phyloP scores from a whole-genome alignment of 2,113 vertebrate genomes.

The Oreochromis spilurus region DNA sequence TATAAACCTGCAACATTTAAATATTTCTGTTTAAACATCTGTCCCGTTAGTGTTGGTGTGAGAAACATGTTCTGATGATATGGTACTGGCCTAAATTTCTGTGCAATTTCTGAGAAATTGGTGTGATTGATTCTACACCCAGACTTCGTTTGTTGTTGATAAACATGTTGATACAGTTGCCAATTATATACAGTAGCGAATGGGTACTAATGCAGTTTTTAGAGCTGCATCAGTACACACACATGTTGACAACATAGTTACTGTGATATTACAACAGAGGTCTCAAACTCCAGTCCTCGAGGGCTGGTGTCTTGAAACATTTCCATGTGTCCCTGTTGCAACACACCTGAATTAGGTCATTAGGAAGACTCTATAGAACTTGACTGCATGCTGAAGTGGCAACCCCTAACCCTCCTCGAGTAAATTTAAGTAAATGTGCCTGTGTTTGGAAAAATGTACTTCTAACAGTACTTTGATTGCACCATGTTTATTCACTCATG shows the following conservation, averaged over 20 bases:
- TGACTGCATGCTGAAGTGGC: neutral
- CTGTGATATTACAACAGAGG: neutral
- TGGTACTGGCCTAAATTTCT: neutral
- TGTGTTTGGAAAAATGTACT: neutral
- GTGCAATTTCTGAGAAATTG: neutral
- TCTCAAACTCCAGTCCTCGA: neutral
- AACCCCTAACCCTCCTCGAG: neutral
- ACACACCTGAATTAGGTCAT: neutral
- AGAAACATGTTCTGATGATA: neutral
- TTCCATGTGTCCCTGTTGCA: neutral
- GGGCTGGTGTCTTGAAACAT: neutral
- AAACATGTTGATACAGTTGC: neutral
- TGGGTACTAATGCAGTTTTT: neutral
- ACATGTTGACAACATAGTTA: neutral
- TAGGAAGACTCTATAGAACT: neutral
- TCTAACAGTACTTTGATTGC: neutral
- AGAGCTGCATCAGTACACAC: neutral
- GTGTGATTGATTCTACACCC: neutral
- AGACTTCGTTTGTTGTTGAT: neutral
- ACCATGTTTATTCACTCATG: neutral
- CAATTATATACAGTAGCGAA: neutral
- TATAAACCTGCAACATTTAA: neutral
- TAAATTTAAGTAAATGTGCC: neutral
- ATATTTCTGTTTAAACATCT: too few relatives aligned
- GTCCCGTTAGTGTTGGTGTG: neutral